Evolutionary conservation across 1,140 invertebrate genomes (phyloP).

Genomic region (Zaprionus kolodkinae): DNA sequence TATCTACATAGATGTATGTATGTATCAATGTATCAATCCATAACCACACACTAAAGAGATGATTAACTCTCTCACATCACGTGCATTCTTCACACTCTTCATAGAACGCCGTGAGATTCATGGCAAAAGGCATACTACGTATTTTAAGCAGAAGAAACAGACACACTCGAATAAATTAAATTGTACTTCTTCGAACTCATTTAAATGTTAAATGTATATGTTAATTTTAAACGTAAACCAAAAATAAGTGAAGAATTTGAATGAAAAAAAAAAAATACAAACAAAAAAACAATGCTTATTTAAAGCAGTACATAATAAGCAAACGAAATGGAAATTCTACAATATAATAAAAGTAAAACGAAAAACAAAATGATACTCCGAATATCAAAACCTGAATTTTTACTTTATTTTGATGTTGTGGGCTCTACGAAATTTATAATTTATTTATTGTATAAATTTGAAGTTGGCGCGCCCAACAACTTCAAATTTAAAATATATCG

Average conservation of each 20-base stretch:
- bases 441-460: no score
- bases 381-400: slow-evolving; percentile 25
- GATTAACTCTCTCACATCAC: slow-evolving; percentile 25
- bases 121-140: slow-evolving; percentile 36
- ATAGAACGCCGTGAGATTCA: slow-evolving; percentile 19
- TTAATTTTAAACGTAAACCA: slow-evolving; percentile 76
- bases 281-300: slow-evolving; percentile 60
- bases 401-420: neutral
- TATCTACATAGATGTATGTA: slow-evolving; percentile 33
- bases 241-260: slow-evolving; percentile 59
- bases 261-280: slow-evolving; percentile 8
- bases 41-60: slow-evolving; percentile 19
- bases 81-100: slow-evolving; percentile 30
- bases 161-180: slow-evolving; percentile 41
- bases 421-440: no score
- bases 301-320: slow-evolving; percentile 57
- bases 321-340: slow-evolving; percentile 73
- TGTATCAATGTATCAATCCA: slow-evolving; percentile 39
- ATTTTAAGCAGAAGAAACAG: slow-evolving; percentile 44
- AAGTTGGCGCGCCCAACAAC: no score
- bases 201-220: slow-evolving; percentile 73
- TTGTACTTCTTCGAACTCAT: slow-evolving; percentile 64
- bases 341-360: slow-evolving; percentile 66
- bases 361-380: slow-evolving; percentile 71
- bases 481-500: no score